Percentiles rank a stretch among this genome's conserved stretches.
Conservation (phyloP, 2,113 vertebrate species). For the Sinocyclocheilus rhinocerous region DNA sequence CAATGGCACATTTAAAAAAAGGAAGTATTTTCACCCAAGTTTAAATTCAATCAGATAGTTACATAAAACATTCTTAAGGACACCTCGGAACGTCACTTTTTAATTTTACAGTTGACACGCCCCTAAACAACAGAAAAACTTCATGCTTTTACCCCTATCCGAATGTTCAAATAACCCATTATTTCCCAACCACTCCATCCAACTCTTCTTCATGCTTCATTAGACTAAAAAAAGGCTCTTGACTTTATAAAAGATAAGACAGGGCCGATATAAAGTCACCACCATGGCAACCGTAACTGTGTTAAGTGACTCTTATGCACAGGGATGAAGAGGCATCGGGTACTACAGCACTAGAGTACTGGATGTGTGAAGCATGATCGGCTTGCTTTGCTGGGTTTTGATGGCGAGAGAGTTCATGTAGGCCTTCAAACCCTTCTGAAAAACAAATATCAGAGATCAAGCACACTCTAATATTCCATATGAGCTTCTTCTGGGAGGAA, state of each 20-base stretch:
- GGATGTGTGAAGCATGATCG: neutral
- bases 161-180: neutral
- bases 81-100: neutral
- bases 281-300: conserved; percentile 5
- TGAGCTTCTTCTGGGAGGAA: neutral
- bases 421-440: neutral
- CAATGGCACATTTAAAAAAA: neutral
- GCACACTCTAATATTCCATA: neutral
- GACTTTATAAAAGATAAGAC: conserved; percentile 19
- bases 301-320: conserved; percentile 12
- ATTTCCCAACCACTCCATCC: conserved; percentile 2
- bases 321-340: conserved; percentile 1
- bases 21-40: neutral
- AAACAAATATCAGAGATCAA: conserved; percentile 5
- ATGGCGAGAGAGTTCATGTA: neutral
- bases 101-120: neutral
- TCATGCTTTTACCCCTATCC: neutral
- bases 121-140: neutral
- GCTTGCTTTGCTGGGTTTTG: neutral
- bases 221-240: conserved; percentile 9
- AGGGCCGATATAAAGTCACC: neutral
- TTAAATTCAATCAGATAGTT: conserved; percentile 31
- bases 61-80: conserved; percentile 1
- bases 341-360: neutral
- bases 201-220: conserved; percentile 8